A percentile compares a stretch with the other conserved stretches of the same genome.
phyloP scores from a whole-genome alignment of 2,797 vertebrate genomes.

The Jordanella pulchra region DNA sequence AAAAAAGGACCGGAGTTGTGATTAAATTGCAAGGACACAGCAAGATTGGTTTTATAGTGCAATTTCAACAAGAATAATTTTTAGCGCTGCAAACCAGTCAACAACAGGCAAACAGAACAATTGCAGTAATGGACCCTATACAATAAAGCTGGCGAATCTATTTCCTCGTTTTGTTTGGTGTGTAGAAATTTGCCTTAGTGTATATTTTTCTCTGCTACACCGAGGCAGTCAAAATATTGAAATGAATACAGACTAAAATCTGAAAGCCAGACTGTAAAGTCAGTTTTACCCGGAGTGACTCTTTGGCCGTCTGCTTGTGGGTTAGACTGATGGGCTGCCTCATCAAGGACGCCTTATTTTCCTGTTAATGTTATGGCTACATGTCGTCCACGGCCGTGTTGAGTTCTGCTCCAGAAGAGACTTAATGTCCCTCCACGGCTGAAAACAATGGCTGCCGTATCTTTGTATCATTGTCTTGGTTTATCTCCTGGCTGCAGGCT shows the following conservation, averaged over 20 bases:
- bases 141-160: constrained; percentile 35
- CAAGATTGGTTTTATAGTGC: constrained; percentile 46
- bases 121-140: constrained; percentile 45
- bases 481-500: constrained; percentile 74
- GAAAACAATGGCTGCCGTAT: constrained; percentile 61
- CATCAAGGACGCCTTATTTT: constrained; percentile 45
- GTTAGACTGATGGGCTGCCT: constrained; percentile 25
- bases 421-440: constrained; percentile 55
- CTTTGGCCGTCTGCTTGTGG: constrained; percentile 35
- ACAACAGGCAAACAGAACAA: constrained; percentile 44
- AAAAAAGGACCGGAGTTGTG: constrained; percentile 19
- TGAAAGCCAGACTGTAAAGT: constrained; percentile 30
- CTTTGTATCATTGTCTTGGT: constrained; percentile 65
- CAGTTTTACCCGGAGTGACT: constrained; percentile 19
- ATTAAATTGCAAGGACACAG: constrained; percentile 53
- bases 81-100: constrained; percentile 31
- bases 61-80: constrained; percentile 31
- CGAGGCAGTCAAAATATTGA: constrained; percentile 18
- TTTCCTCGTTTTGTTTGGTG: constrained; percentile 18
- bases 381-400: constrained; percentile 46
- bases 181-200: constrained; percentile 9
- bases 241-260: constrained; percentile 34
- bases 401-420: constrained; percentile 59
- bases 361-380: constrained; percentile 38
- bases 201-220: constrained; percentile 24